Evolutionary conservation across 2,113 vertebrate species (phyloP).

Genomic region (Gymnogyps californianus): DNA sequence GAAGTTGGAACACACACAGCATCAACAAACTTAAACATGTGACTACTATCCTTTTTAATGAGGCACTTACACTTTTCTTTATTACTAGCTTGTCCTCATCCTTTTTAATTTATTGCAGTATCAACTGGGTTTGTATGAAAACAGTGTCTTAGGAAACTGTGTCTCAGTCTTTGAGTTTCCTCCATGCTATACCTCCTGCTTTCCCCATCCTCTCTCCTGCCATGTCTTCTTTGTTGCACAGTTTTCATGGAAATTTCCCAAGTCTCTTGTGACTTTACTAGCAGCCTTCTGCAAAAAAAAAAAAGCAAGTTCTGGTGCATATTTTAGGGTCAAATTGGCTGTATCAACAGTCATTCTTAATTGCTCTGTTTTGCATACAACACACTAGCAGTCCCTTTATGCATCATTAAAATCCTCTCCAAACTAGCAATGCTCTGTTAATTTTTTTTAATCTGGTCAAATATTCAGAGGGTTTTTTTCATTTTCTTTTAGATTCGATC

Average conservation of each 20-base stretch:
- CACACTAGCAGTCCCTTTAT: background rate
- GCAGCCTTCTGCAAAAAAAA: background rate
- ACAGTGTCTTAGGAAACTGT: background rate
- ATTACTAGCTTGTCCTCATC: background rate
- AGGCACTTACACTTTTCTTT: background rate
- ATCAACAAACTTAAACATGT: background rate
- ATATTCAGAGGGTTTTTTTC: background rate
- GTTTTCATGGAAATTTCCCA: background rate
- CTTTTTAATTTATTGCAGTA: background rate
- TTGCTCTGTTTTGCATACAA: background rate
- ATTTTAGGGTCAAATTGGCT: background rate
- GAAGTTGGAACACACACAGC: background rate
- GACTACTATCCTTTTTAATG: background rate
- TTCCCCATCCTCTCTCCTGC: background rate
- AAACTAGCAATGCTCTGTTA: background rate
- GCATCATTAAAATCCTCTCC: background rate
- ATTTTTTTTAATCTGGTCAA: background rate
- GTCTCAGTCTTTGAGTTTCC: background rate
- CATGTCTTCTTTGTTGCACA: background rate
- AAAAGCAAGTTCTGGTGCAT: background rate
- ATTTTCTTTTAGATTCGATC: background rate
- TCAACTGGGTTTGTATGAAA: background rate
- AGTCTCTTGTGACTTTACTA: background rate
- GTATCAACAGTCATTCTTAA: background rate
- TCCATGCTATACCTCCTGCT: background rate